Conservation (phyloP, 2,888 invertebrate species). For the Polylopha cassiicola region DNA sequence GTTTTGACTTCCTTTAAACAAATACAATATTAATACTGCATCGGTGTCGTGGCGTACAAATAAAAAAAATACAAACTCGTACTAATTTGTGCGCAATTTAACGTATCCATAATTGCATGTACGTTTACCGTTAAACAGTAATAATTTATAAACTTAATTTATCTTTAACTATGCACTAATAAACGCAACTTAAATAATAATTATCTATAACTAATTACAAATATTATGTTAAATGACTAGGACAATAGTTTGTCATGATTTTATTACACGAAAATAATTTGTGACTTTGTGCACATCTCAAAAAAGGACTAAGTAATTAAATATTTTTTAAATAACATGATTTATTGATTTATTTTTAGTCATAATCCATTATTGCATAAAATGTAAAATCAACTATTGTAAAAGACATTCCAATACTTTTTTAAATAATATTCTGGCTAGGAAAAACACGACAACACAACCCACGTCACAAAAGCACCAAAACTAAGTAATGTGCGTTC, state of each 20-base stretch:
- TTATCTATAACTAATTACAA: constrained; percentile 16
- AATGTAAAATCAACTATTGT: neutral
- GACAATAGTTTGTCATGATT: constrained; percentile 20
- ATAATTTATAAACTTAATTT: neutral
- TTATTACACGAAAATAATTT: constrained; percentile 10
- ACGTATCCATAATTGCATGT: too few species aligned
- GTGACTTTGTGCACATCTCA: constrained; percentile 6
- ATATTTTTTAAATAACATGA: neutral
- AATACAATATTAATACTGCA: constrained; percentile 5
- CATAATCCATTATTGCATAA: too few species aligned
- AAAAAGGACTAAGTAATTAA: constrained; percentile 18
- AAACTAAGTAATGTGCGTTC: constrained; percentile 37
- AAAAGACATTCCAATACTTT: neutral
- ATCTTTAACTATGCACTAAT: constrained; percentile 1
- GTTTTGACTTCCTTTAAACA: too few species aligned
- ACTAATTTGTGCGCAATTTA: too few species aligned
- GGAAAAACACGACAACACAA: constrained; percentile 44
- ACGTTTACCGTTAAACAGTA: neutral
- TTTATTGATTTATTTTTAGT: too few species aligned
- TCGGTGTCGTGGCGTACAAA: neutral
- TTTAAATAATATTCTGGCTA: constrained; percentile 29
- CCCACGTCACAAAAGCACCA: constrained; percentile 44
- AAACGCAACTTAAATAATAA: constrained; percentile 16
- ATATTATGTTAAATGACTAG: constrained; percentile 33
- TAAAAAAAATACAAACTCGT: neutral